These are phyloP conservation scores for Sclerodermus sp. DNA, from an alignment of 2,888 invertebrate species.

Conservation along the genomic window DNA sequence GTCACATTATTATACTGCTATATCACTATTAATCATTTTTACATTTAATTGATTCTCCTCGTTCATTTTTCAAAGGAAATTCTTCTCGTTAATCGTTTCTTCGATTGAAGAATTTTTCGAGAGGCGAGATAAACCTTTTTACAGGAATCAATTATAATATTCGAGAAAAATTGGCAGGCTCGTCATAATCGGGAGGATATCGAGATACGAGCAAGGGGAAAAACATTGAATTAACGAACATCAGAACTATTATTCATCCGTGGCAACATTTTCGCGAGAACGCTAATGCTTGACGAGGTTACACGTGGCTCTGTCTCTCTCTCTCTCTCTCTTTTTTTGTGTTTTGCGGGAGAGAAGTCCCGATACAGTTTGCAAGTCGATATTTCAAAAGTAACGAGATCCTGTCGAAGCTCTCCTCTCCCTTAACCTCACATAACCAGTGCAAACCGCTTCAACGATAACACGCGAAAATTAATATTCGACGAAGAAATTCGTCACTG, in stretches of 20 bases:
- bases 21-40: too few species aligned
- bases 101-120: too few species aligned
- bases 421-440: neutral
- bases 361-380: constrained; percentile 16
- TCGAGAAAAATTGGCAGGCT: too few species aligned
- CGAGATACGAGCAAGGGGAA: too few species aligned
- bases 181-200: too few species aligned
- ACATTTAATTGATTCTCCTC: too few species aligned
- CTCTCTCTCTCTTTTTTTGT: neutral
- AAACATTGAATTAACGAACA: constrained; percentile 21
- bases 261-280: constrained; percentile 7
- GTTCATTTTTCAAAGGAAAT: too few species aligned
- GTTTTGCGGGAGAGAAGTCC: constrained; percentile 2
- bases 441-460: constrained; percentile 15
- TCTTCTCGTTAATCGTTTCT: too few species aligned
- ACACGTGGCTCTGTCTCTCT: constrained; percentile 4
- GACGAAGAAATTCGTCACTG: constrained; percentile 34
- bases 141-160: too few species aligned
- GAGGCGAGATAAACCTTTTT: too few species aligned
- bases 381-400: constrained; percentile 32
- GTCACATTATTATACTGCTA: too few species aligned
- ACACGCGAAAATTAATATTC: constrained; percentile 34
- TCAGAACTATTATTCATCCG: constrained; percentile 27
- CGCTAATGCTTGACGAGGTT: constrained; percentile 2
- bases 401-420: constrained; percentile 13